phyloP scores from a whole-genome alignment of 2,888 invertebrate species.

The Scaptomyza polygonia region DNA sequence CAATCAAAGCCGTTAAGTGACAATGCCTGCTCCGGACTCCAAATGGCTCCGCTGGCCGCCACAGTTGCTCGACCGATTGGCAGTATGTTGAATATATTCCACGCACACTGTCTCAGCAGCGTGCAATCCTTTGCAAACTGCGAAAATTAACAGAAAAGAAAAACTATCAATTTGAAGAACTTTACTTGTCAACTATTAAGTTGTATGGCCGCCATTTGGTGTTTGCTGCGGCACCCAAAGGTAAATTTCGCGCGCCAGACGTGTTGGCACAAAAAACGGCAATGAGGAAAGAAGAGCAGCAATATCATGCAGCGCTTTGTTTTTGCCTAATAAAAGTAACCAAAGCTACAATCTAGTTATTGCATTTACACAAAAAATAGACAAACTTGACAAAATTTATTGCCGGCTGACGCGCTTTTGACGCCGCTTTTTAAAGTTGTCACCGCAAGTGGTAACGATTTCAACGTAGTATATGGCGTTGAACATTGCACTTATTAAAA shows the following conservation, averaged over 20 bases:
- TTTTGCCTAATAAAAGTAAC: no score
- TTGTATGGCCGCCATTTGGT: slow-evolving; percentile 4
- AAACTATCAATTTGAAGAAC: background rate
- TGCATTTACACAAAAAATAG: slow-evolving; percentile 1
- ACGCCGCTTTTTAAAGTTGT: slow-evolving; percentile 3
- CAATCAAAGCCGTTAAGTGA: slow-evolving; percentile 23
- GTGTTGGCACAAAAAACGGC: background rate
- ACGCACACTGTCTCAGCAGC: slow-evolving; percentile 46
- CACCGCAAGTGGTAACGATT: background rate
- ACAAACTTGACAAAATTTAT: slow-evolving; percentile 19
- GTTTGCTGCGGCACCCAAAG: background rate
- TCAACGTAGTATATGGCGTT: background rate
- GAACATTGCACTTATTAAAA: background rate
- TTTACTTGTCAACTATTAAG: background rate
- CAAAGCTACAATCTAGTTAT: background rate
- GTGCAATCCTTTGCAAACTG: slow-evolving; percentile 20
- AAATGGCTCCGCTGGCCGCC: slow-evolving; percentile 42
- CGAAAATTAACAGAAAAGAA: background rate
- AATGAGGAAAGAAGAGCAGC: background rate
- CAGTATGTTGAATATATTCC: slow-evolving; percentile 42
- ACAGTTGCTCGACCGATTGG: slow-evolving; percentile 33
- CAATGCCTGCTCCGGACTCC: slow-evolving; percentile 37
- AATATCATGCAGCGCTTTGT: background rate
- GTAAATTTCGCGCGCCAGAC: slow-evolving; percentile 5
- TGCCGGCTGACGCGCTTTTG: slow-evolving; percentile 41